Evolutionary conservation across 2,888 invertebrate genomes (phyloP), one percentile per base, ranked within the genome.

Genomic region (Phytoseiulus persimilis): DNA sequence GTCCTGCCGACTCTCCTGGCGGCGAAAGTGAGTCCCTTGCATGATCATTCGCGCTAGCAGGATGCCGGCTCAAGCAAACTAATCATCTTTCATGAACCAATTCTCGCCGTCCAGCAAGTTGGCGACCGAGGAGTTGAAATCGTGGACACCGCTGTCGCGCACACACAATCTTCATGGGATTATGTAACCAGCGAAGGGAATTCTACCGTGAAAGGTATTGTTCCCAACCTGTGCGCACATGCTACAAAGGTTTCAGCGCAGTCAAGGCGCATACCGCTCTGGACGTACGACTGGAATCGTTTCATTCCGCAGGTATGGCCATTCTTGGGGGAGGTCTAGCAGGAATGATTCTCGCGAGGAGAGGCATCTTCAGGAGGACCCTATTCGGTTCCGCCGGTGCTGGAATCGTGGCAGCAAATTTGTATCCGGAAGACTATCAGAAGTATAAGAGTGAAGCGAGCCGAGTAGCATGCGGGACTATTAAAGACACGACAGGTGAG

Each of bases 101-200:
- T 65, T 18, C 28, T 28, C 65, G 18, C 28, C 65, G 65, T 65
- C 18, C 18, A 87, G 87, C 87, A 87, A 31, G 33, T 87, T n/a
- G 45, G 28, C 23, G 87, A 87, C 31, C 87, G 87, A n/a, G 87
- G 87, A 32, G 87, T 87, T 3, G 11, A 87, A 39, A 87, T 87
- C 33, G 39, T 87, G 39, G 87, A 87, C 32, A 87, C 87, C 5
- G 87, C 87, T 23, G 87, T 87, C 32, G 87, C 87, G 11, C 87
- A 87, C 45, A 87, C 87, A 31, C 32, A 87, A 32, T 87, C 87
- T 6, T 87, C 87, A 28, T 87, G 87, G 87, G 33, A 33, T 11
- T 87, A 87, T 23, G 87, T 87, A 5, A 39, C 87, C 87, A 87
- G 87, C 39, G 87, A 87, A 87, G 87, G 87, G 31, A 87, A 87